Evolutionary conservation across 2,113 vertebrate species (phyloP).

Genomic region (Axis porcinus): DNA sequence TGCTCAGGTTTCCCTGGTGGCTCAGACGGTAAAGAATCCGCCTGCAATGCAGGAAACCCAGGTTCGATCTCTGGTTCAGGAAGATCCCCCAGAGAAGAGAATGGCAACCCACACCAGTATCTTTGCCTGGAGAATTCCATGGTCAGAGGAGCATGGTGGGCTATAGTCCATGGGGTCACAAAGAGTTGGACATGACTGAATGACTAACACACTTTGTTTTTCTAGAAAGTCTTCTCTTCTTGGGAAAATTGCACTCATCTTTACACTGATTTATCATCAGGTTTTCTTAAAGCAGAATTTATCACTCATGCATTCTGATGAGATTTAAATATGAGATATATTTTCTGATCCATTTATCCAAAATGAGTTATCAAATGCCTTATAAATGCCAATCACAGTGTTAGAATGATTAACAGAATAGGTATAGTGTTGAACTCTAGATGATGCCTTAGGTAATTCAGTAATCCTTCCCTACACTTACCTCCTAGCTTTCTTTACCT

Average conservation of each 20-base stretch:
- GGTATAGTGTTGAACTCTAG: neutral
- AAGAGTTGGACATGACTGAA: neutral
- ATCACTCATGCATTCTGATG: neutral
- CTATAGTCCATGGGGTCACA: neutral
- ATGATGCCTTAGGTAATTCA: neutral
- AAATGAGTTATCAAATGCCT: neutral
- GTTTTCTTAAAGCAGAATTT: neutral
- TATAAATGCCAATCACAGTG: neutral
- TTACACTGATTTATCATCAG: neutral
- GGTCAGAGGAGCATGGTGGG: neutral
- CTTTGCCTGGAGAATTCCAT: neutral
- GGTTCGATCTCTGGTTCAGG: neutral
- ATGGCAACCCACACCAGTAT: neutral
- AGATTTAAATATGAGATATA: neutral
- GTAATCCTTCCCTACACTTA: neutral
- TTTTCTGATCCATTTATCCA: neutral
- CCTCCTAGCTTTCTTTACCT: neutral
- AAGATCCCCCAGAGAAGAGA: neutral
- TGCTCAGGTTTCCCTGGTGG: neutral
- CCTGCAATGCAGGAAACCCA: neutral
- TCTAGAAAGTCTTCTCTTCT: neutral
- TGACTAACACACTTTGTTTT: neutral
- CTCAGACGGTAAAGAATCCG: neutral
- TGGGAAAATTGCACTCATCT: neutral
- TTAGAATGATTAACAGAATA: neutral